Evolutionary conservation across 2,797 vertebrate genomes (phyloP), one percentile per base, ranked within the genome.

Genomic region (Hippopotamyrus pictus): DNA sequence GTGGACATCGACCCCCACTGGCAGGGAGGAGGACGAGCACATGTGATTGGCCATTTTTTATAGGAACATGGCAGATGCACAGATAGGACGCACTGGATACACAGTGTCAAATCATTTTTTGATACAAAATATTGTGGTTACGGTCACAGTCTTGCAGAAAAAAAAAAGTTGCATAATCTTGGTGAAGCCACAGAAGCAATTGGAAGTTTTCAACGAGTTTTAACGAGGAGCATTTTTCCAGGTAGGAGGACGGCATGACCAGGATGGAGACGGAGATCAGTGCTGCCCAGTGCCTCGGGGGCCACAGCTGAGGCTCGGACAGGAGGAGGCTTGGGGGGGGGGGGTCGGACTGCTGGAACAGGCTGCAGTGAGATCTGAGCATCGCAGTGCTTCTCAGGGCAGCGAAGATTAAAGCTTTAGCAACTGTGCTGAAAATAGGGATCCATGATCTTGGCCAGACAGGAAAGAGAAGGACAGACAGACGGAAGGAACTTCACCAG

Each of bases 381-480:
- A 9, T 7, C 6, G 22, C 19, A 59, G 76, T 41, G 59, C 59
- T 84, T 59, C 11, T 3, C 53, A 59, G 91, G 93, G 91, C 48
- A 91, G 90, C 87, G 89, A 93, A 95, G 95, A 96, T 96, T 94
- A 96, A 96, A 96, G 95, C 92, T 89, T 92, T 92, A 91, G 88
- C 90, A 92, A 93, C 91, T 93, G 92, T 90, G 90, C 92, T 93
- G 92, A 95, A 92, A 95, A 93, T 69, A n/a, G 92, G 53, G 93
- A 93, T 94, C 94, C 93, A n/a, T 50, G 79, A 76, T 19, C 33
- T 7, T 76, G 91, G 90, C 90, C 88, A 87, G 87, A 48, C 69
- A 12, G 5, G 53, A 88, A 5, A 85, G 62, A 57, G 86, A 22
- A 88, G 88, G 59, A 88, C 88, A 7, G 37, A 19, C 29, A 33